Percentiles rank a stretch among this genome's conserved stretches.
Conservation (phyloP, 1,140 invertebrate genomes). For the Drosophila neocordata region DNA sequence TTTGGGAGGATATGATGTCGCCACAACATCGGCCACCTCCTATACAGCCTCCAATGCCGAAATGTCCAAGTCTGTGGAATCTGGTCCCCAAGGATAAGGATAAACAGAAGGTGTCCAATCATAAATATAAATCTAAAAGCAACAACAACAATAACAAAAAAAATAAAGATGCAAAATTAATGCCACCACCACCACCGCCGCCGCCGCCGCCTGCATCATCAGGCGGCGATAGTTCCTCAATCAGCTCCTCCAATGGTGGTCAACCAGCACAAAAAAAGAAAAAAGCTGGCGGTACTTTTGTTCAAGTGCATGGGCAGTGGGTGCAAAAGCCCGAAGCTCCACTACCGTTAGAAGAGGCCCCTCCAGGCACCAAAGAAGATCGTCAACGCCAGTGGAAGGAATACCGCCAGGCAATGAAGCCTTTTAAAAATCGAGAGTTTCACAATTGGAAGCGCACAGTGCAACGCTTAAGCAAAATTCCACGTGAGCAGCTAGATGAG, state of each 20-base stretch:
- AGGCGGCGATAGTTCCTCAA: conserved; percentile 2
- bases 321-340: conserved; percentile 67
- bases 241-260: conserved; percentile 1
- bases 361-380: conserved; percentile 67
- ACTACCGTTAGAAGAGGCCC: conserved; percentile 52
- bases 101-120: conserved; percentile 1
- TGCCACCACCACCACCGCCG: conserved; percentile 60
- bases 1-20: conserved; percentile 75
- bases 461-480: conserved; percentile 70
- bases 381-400: conserved; percentile 70
- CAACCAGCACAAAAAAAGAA: conserved; percentile 55
- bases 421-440: conserved; percentile 77
- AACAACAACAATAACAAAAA: conserved; percentile 45
- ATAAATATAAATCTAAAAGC: conserved; percentile 27
- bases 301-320: conserved; percentile 65
- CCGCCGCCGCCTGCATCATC: conserved; percentile 3
- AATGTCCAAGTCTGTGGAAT: conserved; percentile 68
- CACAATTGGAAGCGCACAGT: conserved; percentile 70
- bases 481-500: conserved; percentile 62
- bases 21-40: conserved; percentile 53
- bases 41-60: conserved; percentile 70
- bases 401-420: conserved; percentile 75
- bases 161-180: conserved; percentile 38
- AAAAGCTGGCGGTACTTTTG: conserved; percentile 49
- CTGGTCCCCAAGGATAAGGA: conserved; percentile 57